phyloP scores from a whole-genome alignment of 1,140 invertebrate genomes.

The Heliconius eleuchia region DNA sequence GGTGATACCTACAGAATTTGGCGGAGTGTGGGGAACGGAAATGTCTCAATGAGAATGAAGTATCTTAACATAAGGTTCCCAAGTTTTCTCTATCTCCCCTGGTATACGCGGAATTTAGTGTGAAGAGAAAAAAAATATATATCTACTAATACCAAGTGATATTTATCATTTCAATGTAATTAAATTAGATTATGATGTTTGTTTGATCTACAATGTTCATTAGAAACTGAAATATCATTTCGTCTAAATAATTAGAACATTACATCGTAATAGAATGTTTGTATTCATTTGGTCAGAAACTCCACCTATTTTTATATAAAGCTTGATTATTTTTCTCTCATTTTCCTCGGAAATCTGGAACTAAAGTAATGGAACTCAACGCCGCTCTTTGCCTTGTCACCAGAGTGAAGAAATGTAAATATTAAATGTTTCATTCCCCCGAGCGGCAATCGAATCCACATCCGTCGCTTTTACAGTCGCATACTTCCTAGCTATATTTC shows the following conservation, averaged over 20 bases:
- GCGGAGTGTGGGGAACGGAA: not conserved
- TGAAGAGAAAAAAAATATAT: not conserved
- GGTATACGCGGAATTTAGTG: not conserved
- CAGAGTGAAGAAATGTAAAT: no score
- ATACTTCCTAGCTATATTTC: no score
- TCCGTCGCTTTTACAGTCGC: no score
- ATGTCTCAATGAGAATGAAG: not conserved
- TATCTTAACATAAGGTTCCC: not conserved
- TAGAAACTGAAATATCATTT: not conserved
- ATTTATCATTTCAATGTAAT: not conserved
- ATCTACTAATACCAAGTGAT: not conserved
- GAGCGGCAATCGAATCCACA: no score
- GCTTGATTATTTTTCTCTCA: not conserved
- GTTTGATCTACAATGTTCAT: not conserved
- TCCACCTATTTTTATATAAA: not conserved
- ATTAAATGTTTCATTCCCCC: no score
- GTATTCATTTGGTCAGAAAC: not conserved
- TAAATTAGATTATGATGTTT: not conserved
- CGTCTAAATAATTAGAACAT: conserved; percentile 4
- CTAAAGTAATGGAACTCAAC: no score
- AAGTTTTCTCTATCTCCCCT: not conserved
- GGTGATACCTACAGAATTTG: not conserved
- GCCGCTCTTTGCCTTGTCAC: no score
- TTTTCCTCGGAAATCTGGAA: no score
- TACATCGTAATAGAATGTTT: not conserved